Conservation (phyloP, 2,888 invertebrate genomes). For the Lycia hirtaria region DNA sequence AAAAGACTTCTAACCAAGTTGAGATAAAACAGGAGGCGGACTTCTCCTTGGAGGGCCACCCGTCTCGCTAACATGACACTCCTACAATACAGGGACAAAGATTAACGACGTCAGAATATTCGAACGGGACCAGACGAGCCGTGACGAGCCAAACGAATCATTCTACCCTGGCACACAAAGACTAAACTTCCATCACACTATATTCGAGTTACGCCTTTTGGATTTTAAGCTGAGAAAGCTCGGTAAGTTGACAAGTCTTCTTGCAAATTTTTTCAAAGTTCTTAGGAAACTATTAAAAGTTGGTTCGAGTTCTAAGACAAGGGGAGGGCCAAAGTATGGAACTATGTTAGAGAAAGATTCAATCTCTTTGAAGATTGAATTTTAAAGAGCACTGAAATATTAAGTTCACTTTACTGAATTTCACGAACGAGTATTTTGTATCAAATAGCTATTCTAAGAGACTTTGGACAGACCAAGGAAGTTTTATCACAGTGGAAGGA, state of each 20-base stretch:
- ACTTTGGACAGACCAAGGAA: no score
- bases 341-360: conserved; percentile 18
- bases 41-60: conserved; percentile 21
- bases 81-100: conserved; percentile 18
- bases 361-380: conserved; percentile 6
- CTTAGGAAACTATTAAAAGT: conserved; percentile 34
- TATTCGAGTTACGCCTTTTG: conserved; percentile 1
- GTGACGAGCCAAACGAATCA: conserved; percentile 13
- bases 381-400: no score
- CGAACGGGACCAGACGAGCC: conserved; percentile 11
- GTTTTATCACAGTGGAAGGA: no score
- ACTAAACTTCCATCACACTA: conserved; percentile 1
- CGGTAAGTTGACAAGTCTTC: conserved; percentile 23
- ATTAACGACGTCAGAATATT: conserved; percentile 24
- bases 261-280: conserved; percentile 33
- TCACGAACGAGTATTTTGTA: no score
- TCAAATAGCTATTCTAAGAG: no score
- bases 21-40: conserved; percentile 16
- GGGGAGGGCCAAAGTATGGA: conserved; percentile 13
- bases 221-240: not conserved
- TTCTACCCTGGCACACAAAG: not conserved
- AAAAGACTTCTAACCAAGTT: conserved; percentile 21
- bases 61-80: conserved; percentile 20
- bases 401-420: no score
- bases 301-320: conserved; percentile 28